These are phyloP conservation scores for Microhierax caerulescens DNA, from an alignment of 2,797 vertebrate genomes.

Conservation along the genomic window DNA sequence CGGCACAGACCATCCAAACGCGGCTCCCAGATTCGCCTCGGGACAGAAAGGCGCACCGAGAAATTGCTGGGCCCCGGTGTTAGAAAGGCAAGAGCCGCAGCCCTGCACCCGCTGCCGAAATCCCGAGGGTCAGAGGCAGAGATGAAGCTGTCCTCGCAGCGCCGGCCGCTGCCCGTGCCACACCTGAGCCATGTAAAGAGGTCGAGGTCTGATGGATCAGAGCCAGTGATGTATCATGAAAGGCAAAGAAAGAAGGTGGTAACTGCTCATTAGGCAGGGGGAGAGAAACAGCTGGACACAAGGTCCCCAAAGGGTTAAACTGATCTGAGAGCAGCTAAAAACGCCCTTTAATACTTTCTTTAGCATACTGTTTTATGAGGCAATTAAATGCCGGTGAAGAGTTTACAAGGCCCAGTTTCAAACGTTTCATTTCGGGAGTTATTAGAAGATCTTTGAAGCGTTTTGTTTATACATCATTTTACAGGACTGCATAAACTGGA, in stretches of 20 bases:
- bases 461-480: not conserved
- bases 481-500: not conserved
- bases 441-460: constrained; percentile 17
- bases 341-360: not conserved
- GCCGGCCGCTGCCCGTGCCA: not conserved
- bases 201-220: not conserved
- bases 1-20: not conserved
- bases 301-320: not conserved
- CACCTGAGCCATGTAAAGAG: not conserved
- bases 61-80: not conserved
- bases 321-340: not conserved
- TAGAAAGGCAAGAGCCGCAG: not conserved
- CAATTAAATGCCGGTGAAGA: not conserved
- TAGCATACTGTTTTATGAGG: not conserved
- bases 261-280: not conserved
- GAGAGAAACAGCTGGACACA: not conserved
- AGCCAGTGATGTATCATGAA: not conserved
- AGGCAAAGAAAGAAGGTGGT: not conserved
- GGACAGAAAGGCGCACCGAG: not conserved
- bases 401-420: constrained; percentile 3
- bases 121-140: not conserved
- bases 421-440: constrained; percentile 2
- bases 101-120: not conserved
- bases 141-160: not conserved
- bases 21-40: not conserved